These are phyloP conservation scores for Ptilodon capucinus DNA, from an alignment of 2,888 invertebrate species.

Conservation along the genomic window DNA sequence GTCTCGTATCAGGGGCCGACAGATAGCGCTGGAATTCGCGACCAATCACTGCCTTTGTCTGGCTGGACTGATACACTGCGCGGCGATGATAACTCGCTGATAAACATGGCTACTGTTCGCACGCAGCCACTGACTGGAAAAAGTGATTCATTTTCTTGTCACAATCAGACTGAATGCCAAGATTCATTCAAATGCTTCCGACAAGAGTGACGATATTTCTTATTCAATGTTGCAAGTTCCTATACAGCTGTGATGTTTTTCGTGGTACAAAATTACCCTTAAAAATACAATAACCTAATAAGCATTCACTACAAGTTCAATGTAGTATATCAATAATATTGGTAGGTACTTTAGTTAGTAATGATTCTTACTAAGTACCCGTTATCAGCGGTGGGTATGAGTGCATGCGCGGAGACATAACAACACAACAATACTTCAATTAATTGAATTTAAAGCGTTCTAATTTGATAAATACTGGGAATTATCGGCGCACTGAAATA, in stretches of 20 bases:
- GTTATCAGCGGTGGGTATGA: neutral
- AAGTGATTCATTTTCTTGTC: neutral
- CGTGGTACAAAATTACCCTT: too few species aligned
- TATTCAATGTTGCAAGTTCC: too few species aligned
- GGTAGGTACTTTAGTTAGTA: neutral
- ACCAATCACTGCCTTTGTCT: slow-evolving; percentile 24
- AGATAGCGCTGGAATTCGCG: slow-evolving; percentile 22
- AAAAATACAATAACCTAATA: too few species aligned
- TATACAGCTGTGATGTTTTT: too few species aligned
- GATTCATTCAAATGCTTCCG: too few species aligned
- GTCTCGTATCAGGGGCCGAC: neutral
- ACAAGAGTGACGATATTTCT: too few species aligned
- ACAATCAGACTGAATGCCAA: neutral
- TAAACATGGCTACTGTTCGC: neutral
- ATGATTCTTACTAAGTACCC: neutral
- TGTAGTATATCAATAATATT: neutral
- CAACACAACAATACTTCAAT: neutral
- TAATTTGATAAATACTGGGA: neutral
- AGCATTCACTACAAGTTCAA: too few species aligned
- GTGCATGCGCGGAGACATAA: neutral
- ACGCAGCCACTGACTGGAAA: neutral
- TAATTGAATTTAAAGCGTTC: neutral
- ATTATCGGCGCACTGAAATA: neutral
- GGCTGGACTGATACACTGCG: neutral
- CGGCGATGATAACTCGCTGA: neutral